Conservation (phyloP, 2,113 vertebrate species). For the Xiphophorus couchianus region DNA sequence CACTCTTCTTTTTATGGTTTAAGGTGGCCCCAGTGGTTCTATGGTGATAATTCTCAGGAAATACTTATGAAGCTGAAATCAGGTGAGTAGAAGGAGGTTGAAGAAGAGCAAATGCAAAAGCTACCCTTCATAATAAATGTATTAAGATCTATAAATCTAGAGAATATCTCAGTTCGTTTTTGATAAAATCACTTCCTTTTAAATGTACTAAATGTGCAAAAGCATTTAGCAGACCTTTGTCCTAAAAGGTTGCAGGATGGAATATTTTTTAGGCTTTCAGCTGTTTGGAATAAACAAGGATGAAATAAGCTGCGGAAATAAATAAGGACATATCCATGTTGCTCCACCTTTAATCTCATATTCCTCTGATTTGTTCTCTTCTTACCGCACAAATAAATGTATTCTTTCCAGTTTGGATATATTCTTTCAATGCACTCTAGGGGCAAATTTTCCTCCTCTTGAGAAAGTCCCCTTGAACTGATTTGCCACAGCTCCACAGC, state of each 20-base stretch:
- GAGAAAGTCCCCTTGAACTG: background rate
- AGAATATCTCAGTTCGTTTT: no score
- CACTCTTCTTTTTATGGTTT: background rate
- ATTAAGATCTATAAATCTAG: background rate
- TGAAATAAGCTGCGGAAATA: background rate
- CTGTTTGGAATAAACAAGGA: background rate
- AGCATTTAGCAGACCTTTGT: background rate
- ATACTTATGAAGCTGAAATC: background rate
- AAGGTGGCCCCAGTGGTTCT: background rate
- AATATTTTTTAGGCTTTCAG: background rate
- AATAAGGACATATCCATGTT: background rate
- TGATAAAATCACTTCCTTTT: no score
- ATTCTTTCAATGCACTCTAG: background rate
- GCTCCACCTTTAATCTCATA: no score
- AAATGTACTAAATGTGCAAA: no score
- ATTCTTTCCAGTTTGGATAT: background rate
- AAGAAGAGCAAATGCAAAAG: background rate
- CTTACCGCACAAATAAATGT: background rate
- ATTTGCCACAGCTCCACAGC: constrained; percentile 39
- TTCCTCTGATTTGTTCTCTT: background rate
- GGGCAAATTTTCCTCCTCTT: background rate
- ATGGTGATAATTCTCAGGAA: background rate
- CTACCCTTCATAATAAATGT: background rate
- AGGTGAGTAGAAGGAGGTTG: background rate
- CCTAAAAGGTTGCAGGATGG: background rate